Base-by-base conservation (phyloP, 2,113 vertebrate species). In the Oplegnathus fasciatus region DNA sequence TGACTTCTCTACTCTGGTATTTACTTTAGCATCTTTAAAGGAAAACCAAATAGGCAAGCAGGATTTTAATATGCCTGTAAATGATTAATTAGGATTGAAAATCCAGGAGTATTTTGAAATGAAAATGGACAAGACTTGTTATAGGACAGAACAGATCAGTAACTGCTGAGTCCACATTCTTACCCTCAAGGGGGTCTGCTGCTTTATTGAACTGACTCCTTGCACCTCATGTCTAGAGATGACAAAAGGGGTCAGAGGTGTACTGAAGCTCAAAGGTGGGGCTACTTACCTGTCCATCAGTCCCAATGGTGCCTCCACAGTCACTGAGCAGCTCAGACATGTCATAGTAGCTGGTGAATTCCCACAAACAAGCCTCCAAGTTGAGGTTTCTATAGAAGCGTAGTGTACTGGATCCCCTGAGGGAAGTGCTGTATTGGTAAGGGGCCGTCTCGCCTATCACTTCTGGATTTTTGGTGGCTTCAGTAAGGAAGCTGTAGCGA, bases 291-390 rank as follows among this genome's bases (percentile, higher is more conserved):
- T 98, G 97, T 68, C 97, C 97, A 30, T 98, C 97, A 8, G 97
- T 98, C 93, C 97, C 87, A 20, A 98, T 96, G 86, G 94, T 94
- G 71, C 94, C 94, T 52, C 94, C 94, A 3, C 95, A 95, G 88
- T 98, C 97, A 0, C 95, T 96, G 40, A 99, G 97, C 20, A 99
- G 97, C 87, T 99, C 98, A 0, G 98, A 98, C 98, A 99, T 97
- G 93, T 98, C 97, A 22, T 98, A 99, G 91, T 97, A 98, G 95
- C 96, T 97, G 54, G 88, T 95, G 75, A 99, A 99, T 87, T 99
- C 97, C 98, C 98, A 99, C 26, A 98, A 73, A 78, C 98, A 99
- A 44, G 98, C 98, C 84, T 99, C 98, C 64, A 99, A 91, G 84
- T 99, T 97, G 72, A 99, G 95, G 89, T 97, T 98, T 57, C 96